Evolutionary conservation across 2,888 invertebrate genomes (phyloP).

Genomic region (Parnassius smintheus): DNA sequence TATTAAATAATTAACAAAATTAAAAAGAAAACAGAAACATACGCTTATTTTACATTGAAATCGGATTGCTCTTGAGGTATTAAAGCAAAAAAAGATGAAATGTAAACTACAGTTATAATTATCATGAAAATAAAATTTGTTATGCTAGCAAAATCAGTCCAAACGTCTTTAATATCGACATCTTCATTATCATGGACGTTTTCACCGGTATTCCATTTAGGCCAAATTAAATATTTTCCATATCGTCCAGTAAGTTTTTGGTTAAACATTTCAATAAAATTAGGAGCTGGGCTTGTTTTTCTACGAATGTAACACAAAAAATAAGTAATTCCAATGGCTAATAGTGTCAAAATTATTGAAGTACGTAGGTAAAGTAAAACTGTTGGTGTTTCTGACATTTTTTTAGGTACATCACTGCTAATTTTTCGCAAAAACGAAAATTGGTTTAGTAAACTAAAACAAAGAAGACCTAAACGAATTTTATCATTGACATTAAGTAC

Average conservation of each 20-base stretch:
- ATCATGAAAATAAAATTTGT: conserved; percentile 16
- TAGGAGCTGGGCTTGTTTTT: conserved; percentile 29
- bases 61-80: conserved; percentile 6
- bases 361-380: conserved; percentile 45
- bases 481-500: conserved; percentile 40
- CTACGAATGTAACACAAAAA: conserved; percentile 12
- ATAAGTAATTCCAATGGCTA: conserved; percentile 38
- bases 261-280: conserved; percentile 38
- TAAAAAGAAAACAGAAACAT: background rate
- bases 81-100: background rate
- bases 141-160: conserved; percentile 12
- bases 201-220: conserved; percentile 36
- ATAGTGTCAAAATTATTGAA: conserved; percentile 42
- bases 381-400: conserved; percentile 39
- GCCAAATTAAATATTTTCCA: conserved; percentile 37
- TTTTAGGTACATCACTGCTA: conserved; percentile 38
- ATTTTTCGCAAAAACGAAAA: conserved; percentile 39
- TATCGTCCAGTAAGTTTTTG: conserved; percentile 35
- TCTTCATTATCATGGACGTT: background rate
- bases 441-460: conserved; percentile 44
- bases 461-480: conserved; percentile 38
- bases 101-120: background rate
- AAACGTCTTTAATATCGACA: conserved; percentile 2
- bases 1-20: too few species aligned
- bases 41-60: conserved; percentile 28